Evolutionary conservation across 2,888 invertebrate genomes (phyloP), one percentile per base, ranked within the genome.

Genomic region (Noctua janthe): DNA sequence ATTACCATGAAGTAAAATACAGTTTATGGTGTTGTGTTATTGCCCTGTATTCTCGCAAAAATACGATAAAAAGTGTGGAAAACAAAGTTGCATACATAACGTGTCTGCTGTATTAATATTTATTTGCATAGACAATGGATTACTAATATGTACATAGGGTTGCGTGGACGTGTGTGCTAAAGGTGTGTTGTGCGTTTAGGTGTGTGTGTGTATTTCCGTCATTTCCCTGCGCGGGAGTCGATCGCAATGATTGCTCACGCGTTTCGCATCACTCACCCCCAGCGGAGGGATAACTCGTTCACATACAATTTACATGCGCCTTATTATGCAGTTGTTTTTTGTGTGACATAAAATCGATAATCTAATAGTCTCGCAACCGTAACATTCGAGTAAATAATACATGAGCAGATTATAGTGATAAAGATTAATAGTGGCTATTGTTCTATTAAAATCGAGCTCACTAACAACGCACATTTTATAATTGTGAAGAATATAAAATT

Each of bases 211-310:
- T 91, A 91, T 93, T 94, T 96, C 95, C 95, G 94, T 96, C 95
- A 94, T 94, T 95, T 95, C 93, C 94, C 92, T 94, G 96, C 95
- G 96, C 96, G 91, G 92, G 95, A 94, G 96, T 95, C 95, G 96
- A 95, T 96, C 96, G 95, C 94, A 92, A 95, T 94, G 96, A 95
- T 95, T 96, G 96, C 95, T 95, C 95, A 96, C 96, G 96, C 97
- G 97, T 97, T 95, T 95, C 97, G 96, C 97, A 96, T 96, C 96
- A 94, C 93, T 96, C 96, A 93, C 95, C 96, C 96, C 93, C 93
- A 93, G 94, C 94, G 95, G 91, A 90, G 92, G 92, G 94, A 94
- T 94, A 94, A 94, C 94, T 92, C 92, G 94, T 95, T 96, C 95
- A 94, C 95, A 95, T 94, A 95, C 93, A 93, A 96, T 96, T 96